phyloP scores from a whole-genome alignment of 2,888 invertebrate species.

The Eupithecia centaureata region DNA sequence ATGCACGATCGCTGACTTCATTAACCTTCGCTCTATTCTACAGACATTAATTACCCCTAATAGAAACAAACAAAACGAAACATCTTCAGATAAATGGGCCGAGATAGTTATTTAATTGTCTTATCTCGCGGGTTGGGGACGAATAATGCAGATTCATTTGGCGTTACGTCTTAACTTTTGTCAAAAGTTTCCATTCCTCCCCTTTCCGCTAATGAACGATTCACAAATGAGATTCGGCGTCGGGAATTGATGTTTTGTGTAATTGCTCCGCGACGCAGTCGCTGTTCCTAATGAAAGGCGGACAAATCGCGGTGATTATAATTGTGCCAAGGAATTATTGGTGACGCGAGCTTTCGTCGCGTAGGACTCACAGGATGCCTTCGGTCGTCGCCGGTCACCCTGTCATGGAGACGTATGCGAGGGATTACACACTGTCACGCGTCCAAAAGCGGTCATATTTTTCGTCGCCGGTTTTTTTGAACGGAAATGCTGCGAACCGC shows the following conservation, averaged over 20 bases:
- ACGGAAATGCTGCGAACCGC: conserved; percentile 59
- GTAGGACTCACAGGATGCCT: not conserved
- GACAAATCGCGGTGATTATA: conserved; percentile 42
- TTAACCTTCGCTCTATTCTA: conserved; percentile 73
- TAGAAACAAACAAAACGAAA: conserved; percentile 80
- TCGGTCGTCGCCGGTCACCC: conserved; percentile 15
- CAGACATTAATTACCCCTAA: conserved; percentile 77
- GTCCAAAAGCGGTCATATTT: conserved; percentile 70
- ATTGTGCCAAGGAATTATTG: conserved; percentile 36
- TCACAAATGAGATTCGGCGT: conserved; percentile 70
- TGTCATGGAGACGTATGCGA: conserved; percentile 35
- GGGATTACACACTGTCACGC: conserved; percentile 51
- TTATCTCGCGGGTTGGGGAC: conserved; percentile 63
- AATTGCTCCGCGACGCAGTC: conserved; percentile 59
- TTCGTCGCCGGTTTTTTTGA: conserved; percentile 66
- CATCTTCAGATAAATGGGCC: conserved; percentile 74
- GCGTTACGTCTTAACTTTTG: conserved; percentile 75
- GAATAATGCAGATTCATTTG: conserved; percentile 76
- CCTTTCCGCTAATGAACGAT: conserved; percentile 73
- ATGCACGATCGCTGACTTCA: conserved; percentile 74
- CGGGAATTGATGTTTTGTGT: conserved; percentile 73
- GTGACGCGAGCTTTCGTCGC: conserved; percentile 24
- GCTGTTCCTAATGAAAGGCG: conserved; percentile 42
- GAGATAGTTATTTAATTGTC: conserved; percentile 80
- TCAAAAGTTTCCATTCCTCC: conserved; percentile 71